Percentiles rank a stretch among this genome's conserved stretches.
phyloP scores from a whole-genome alignment of 2,797 vertebrate genomes.

The Pangasius larnaudii region DNA sequence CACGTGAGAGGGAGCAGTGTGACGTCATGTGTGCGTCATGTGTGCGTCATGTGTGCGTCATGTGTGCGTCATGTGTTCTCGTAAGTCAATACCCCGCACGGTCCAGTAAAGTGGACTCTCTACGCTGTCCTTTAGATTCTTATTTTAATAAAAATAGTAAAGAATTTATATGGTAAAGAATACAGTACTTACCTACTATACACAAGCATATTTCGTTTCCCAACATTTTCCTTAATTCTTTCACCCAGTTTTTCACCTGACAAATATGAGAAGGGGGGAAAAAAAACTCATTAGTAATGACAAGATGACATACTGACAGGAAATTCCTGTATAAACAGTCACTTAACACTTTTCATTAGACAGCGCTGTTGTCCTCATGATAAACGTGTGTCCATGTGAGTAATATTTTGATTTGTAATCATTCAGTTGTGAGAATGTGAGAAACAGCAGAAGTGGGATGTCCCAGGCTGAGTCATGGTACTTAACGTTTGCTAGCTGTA shows the following conservation, averaged over 20 bases:
- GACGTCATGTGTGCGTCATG: slow-evolving; percentile 13
- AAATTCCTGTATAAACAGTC: background rate
- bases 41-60: background rate
- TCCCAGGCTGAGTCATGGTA: background rate
- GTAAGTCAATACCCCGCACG: background rate
- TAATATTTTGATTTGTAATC: too few species aligned
- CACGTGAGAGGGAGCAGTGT: slow-evolving; percentile 17
- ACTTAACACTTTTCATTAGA: background rate
- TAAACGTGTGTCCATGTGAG: too few species aligned
- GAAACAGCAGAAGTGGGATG: background rate
- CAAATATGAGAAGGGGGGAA: background rate
- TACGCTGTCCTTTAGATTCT: background rate
- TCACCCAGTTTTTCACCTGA: slow-evolving; percentile 99
- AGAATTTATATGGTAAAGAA: background rate
- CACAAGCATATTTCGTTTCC: slow-evolving; percentile 99
- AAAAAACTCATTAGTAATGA: background rate
- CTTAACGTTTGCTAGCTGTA: background rate
- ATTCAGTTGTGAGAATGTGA: background rate
- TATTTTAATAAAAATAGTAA: background rate
- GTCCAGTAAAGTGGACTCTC: background rate
- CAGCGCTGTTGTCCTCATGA: background rate
- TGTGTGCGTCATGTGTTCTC: background rate
- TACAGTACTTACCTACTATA: slow-evolving; percentile 92
- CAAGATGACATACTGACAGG: background rate
- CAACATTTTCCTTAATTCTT: slow-evolving; percentile 98